phyloP scores from a whole-genome alignment of 2,113 vertebrate species.

The Hiodon tergisus region DNA sequence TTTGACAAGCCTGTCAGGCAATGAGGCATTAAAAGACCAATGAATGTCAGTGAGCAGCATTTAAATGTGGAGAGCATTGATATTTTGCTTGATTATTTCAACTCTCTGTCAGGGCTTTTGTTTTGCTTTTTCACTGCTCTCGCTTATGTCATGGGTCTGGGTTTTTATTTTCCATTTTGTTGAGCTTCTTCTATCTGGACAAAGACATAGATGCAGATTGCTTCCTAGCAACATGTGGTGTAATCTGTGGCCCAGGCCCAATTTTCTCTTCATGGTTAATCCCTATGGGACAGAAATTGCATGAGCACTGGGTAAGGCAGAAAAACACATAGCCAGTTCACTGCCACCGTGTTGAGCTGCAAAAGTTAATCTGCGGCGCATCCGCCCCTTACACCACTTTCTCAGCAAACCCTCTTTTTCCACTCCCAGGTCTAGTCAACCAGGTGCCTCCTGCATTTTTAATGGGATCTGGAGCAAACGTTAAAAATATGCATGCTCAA shows the following conservation, averaged over 20 bases:
- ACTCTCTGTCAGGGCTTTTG: background rate
- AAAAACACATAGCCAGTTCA: too few relatives aligned
- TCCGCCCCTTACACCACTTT: too few relatives aligned
- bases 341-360: too few relatives aligned
- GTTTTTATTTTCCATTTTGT: background rate
- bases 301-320: too few relatives aligned
- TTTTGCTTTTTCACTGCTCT: background rate
- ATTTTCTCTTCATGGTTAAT: background rate
- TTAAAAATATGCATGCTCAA: background rate
- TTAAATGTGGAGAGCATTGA: background rate
- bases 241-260: background rate
- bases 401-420: too few relatives aligned
- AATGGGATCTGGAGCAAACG: background rate
- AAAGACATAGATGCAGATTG: background rate
- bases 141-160: background rate
- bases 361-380: too few relatives aligned
- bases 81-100: background rate
- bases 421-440: too few relatives aligned
- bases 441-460: background rate
- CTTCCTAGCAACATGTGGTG: background rate
- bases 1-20: background rate
- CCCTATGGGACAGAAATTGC: too few relatives aligned
- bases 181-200: background rate
- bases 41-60: conserved; percentile 3
- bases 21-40: background rate